Conservation (phyloP, 2,113 vertebrate species). For the Lathamus discolor region DNA sequence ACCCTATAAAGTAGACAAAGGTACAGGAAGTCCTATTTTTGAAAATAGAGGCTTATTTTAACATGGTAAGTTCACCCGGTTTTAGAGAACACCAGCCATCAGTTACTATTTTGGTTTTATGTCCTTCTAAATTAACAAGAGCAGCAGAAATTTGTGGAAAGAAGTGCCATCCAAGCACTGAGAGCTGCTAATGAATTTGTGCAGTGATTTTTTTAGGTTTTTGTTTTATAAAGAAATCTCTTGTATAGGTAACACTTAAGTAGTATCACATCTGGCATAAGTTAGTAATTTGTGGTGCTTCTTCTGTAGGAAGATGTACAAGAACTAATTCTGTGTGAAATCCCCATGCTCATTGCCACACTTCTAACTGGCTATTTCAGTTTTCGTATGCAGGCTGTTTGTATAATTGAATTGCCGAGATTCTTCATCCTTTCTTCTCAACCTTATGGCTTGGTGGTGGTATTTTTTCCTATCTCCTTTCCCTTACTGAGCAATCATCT, state of each 20-base stretch:
- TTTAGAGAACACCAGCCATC: neutral
- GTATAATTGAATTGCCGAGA: neutral
- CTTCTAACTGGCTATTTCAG: neutral
- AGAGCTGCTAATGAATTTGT: neutral
- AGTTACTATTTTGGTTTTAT: neutral
- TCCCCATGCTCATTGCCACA: neutral
- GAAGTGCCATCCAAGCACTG: neutral
- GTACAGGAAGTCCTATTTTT: neutral
- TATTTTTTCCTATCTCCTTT: neutral
- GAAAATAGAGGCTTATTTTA: neutral
- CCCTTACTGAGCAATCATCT: neutral
- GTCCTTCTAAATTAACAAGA: neutral
- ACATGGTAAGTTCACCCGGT: neutral
- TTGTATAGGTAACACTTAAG: neutral
- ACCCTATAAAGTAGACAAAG: neutral
- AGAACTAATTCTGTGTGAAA: neutral
- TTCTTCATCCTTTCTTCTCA: neutral
- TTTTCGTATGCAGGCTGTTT: neutral
- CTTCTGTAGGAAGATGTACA: neutral
- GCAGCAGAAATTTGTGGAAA: neutral
- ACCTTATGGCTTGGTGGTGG: accelerated
- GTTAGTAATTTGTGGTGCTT: neutral
- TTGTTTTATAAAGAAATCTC: neutral
- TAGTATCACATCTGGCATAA: neutral
- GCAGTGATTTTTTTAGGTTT: neutral